Conservation (phyloP, 2,888 invertebrate species). For the Oscheius sp. region DNA sequence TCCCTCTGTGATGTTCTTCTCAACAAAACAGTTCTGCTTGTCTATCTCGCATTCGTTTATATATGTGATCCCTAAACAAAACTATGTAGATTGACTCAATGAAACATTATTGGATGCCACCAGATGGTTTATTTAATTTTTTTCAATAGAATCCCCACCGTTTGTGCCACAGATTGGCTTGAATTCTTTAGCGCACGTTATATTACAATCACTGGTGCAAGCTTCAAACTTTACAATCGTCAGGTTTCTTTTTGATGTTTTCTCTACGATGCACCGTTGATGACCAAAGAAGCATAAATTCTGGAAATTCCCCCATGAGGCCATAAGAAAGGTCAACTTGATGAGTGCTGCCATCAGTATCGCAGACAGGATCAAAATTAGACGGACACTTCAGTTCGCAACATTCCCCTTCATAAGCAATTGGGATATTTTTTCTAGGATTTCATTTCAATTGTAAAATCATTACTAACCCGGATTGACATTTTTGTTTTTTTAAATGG, state of each 20-base stretch:
- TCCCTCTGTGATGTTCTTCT: constrained; percentile 39
- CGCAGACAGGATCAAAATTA: constrained; percentile 58
- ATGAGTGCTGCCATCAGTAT: constrained; percentile 47
- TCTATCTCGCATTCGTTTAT: constrained; percentile 60
- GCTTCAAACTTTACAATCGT: constrained; percentile 54
- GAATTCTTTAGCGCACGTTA: constrained; percentile 54
- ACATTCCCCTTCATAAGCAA: constrained; percentile 51
- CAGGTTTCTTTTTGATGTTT: constrained; percentile 47
- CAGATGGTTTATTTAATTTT: no score
- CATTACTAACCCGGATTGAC: constrained; percentile 17
- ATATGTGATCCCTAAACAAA: constrained; percentile 51
- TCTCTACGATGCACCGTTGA: constrained; percentile 58
- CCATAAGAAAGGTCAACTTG: constrained; percentile 33
- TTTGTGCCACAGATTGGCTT: constrained; percentile 59
- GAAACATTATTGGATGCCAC: no score
- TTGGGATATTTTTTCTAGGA: constrained; percentile 20
- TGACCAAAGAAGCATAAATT: constrained; percentile 63
- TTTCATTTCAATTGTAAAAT: not conserved
- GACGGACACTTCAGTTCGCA: constrained; percentile 46
- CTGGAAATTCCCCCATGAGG: constrained; percentile 39
- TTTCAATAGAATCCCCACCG: no score
- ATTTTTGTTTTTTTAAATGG: constrained; percentile 50
- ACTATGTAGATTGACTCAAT: not conserved
- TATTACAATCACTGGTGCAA: constrained; percentile 51
- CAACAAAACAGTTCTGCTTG: constrained; percentile 52